Base-by-base conservation (phyloP, 2,113 vertebrate species). In the Sterna hirundo region DNA sequence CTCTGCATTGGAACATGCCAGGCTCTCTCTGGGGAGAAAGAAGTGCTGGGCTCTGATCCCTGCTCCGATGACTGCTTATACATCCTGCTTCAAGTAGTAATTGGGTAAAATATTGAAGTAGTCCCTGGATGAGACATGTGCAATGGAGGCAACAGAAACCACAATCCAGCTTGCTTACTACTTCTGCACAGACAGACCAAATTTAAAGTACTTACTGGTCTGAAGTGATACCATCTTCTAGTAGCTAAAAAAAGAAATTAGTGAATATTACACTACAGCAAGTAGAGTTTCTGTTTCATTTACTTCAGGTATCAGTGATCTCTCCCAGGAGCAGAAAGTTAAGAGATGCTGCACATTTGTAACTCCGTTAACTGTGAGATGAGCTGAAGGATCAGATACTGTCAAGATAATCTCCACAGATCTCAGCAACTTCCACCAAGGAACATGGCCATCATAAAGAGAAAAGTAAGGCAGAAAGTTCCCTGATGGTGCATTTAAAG, bases 1-100 rank as follows among this genome's bases (percentile, higher is more conserved):
- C 29, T 58, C 27, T 4, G 2, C 8, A 3, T 6, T 4, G 6
- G n/a, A 76, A 64, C 42, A 83, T 0, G 0, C 38, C 70, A 13
- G 26, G 47, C 34, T 29, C 21, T 46, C 64, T 51, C n/a, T 7
- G 15, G 17, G 34, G 23, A 92, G 51, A 58, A 57, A 29, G 52
- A 70, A 49, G 47, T 38, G n/a, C 75, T 90, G 66, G 32, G 9
- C 47, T 64, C 71, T 60, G 62, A 83, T 44, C 54, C 40, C 36
- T 88, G 58, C 68, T 57, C 54, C 4, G 0, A 30, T 6, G 14
- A 65, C 34, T 36, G 12, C 47, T 88, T 77, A 52, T 38, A 72
- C 6, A 5, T 64, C 68, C 47, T 92, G 30, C 52, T 92, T 76
- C 55, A 72, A n/a, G 34, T 32, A 90, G n/a, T 25, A 83, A 52